These are phyloP conservation scores for Parnassius apollo DNA, from an alignment of 2,888 invertebrate species.

Conservation along the genomic window DNA sequence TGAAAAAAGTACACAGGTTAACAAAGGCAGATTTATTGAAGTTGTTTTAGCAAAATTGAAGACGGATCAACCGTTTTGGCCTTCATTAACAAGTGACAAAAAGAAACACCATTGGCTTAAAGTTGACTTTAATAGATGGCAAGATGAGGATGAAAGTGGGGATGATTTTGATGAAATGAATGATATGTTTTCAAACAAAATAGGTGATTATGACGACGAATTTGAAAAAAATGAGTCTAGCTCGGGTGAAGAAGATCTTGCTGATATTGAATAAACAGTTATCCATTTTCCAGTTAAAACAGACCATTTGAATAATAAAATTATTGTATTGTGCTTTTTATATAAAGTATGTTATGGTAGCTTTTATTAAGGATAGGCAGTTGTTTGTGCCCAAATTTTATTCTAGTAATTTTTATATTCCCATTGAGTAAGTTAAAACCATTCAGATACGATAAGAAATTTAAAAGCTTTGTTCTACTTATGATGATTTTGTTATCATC, in stretches of 20 bases:
- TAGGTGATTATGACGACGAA: constrained; percentile 55
- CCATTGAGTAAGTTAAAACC: no score
- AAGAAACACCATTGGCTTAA: constrained; percentile 97
- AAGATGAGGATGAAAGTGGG: constrained; percentile 96
- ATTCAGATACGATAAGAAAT: no score
- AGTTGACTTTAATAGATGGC: constrained; percentile 98
- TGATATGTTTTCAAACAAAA: constrained; percentile 62
- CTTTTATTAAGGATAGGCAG: constrained; percentile 21
- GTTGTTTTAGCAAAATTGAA: constrained; percentile 84
- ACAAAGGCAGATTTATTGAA: constrained; percentile 87
- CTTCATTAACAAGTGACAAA: constrained; percentile 90
- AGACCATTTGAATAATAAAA: constrained; percentile 32
- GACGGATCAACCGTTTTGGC: constrained; percentile 90
- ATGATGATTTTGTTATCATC: no score
- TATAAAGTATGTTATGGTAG: constrained; percentile 22
- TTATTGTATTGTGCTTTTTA: constrained; percentile 23
- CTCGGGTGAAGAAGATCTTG: constrained; percentile 87
- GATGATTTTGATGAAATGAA: constrained; percentile 80
- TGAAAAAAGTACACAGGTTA: constrained; percentile 86
- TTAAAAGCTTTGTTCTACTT: no score
- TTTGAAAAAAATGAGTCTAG: constrained; percentile 82
- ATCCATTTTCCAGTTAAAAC: constrained; percentile 31
- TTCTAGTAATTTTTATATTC: background rate
- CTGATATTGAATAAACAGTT: constrained; percentile 82
- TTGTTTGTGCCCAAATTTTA: constrained; percentile 13